Conservation (phyloP, 2,888 invertebrate species). For the Lissocephala sabroskyi region DNA sequence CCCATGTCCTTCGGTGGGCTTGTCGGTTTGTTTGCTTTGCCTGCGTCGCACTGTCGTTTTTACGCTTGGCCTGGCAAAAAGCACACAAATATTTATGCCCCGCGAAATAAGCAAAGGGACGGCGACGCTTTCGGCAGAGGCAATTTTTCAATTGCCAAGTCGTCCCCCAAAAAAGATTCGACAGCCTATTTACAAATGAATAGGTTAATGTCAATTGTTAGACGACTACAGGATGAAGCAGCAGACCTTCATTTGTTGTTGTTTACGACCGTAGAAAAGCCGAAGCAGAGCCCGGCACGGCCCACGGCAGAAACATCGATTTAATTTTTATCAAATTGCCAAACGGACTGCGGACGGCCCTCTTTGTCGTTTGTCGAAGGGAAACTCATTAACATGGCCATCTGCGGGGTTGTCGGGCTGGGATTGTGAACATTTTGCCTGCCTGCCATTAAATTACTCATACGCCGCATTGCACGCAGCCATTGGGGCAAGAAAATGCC, state of each 20-base stretch:
- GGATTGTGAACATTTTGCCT: too few relatives aligned
- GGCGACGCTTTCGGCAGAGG: background rate
- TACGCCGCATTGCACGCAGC: slow-evolving; percentile 54
- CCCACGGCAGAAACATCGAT: slow-evolving; percentile 25
- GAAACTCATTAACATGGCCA: too few relatives aligned
- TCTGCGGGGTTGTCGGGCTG: too few relatives aligned
- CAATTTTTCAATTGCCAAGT: slow-evolving; percentile 1
- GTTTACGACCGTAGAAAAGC: slow-evolving; percentile 36
- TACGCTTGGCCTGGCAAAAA: slow-evolving; percentile 53
- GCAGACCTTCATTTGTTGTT: slow-evolving; percentile 12
- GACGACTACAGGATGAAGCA: background rate
- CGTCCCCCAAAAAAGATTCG: slow-evolving; percentile 43
- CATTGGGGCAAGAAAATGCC: slow-evolving; percentile 60
- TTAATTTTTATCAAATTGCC: too few relatives aligned
- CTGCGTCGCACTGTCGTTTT: slow-evolving; percentile 39
- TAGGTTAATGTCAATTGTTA: slow-evolving; percentile 47
- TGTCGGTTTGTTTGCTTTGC: slow-evolving; percentile 25
- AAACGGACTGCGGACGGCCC: background rate
- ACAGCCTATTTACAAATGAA: slow-evolving; percentile 62
- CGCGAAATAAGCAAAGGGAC: slow-evolving; percentile 22
- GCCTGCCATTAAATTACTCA: slow-evolving; percentile 45
- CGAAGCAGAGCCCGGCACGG: slow-evolving; percentile 17
- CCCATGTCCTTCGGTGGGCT: slow-evolving; percentile 6
- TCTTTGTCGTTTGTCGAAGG: too few relatives aligned
- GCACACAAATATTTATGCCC: slow-evolving; percentile 64